phyloP scores from a whole-genome alignment of 2,113 vertebrate genomes.

The Brachyhypopomus gauderio region DNA sequence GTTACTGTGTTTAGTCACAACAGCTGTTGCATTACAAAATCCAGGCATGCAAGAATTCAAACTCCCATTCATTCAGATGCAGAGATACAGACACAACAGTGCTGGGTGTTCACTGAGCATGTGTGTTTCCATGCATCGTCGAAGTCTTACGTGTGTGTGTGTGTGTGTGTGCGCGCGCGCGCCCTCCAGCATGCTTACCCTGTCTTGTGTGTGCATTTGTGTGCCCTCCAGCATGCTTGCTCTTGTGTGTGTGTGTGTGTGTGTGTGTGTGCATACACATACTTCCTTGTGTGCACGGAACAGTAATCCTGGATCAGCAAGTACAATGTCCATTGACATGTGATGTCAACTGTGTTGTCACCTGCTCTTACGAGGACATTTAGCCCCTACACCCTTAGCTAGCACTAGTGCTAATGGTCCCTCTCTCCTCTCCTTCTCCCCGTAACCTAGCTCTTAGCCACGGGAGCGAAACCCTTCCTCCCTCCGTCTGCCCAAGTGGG shows the following conservation, averaged over 20 bases:
- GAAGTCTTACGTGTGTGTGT: not conserved
- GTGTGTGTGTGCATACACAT: not conserved
- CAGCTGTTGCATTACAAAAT: too few species aligned
- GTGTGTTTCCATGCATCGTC: too few species aligned
- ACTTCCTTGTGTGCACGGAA: slow-evolving; percentile 41
- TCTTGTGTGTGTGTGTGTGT: not conserved
- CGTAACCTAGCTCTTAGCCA: too few species aligned
- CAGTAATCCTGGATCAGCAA: slow-evolving; percentile 74
- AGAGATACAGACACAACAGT: too few species aligned
- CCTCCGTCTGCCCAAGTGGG: not conserved
- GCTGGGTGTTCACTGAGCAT: too few species aligned
- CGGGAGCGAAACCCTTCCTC: not conserved
- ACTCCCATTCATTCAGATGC: too few species aligned
- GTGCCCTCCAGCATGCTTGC: not conserved
- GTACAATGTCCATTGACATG: slow-evolving; percentile 67
- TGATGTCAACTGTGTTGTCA: slow-evolving; percentile 67
- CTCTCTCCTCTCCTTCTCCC: not conserved
- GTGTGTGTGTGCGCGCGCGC: not conserved
- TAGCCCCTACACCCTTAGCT: not conserved
- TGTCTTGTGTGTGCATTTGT: not conserved
- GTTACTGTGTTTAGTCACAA: too few species aligned
- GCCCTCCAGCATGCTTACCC: too few species aligned
- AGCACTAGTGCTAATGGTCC: not conserved
- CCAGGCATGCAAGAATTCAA: too few species aligned
- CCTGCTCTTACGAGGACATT: slow-evolving; percentile 37